These are phyloP conservation scores for Cynopterus brachyotis DNA, from an alignment of 2,113 vertebrate species.

Conservation along the genomic window DNA sequence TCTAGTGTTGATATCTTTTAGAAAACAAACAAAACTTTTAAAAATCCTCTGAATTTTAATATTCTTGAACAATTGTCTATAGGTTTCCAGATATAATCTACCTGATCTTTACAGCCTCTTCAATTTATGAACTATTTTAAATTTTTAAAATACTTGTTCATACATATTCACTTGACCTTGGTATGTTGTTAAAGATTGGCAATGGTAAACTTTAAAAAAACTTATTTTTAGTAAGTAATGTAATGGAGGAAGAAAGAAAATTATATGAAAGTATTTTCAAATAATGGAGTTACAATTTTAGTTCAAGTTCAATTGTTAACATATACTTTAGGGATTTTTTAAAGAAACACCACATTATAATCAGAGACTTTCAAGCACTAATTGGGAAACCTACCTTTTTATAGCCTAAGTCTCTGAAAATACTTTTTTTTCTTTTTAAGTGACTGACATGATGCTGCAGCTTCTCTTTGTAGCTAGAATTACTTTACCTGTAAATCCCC, in stretches of 20 bases:
- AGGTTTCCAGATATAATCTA: background rate
- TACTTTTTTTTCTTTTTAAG: background rate
- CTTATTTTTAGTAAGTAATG: background rate
- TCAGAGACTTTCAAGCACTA: conserved; percentile 56
- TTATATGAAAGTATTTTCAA: background rate
- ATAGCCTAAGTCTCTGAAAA: conserved; percentile 14
- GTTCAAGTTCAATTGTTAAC: conserved; percentile 28
- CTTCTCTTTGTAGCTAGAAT: conserved; percentile 49
- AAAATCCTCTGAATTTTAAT: background rate
- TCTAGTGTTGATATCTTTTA: background rate
- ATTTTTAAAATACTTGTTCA: background rate
- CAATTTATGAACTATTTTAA: background rate
- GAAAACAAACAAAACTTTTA: background rate
- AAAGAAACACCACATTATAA: conserved; percentile 15
- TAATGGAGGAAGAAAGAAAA: background rate
- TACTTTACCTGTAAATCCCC: background rate
- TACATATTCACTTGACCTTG: background rate
- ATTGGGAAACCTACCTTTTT: conserved; percentile 21
- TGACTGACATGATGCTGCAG: background rate
- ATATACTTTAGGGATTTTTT: conserved; percentile 5
- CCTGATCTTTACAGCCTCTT: background rate
- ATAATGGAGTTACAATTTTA: conserved; percentile 45
- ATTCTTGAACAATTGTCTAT: background rate
- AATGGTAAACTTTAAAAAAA: background rate
- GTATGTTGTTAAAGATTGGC: background rate